Percentiles rank a stretch among this genome's conserved stretches.
Conservation (phyloP, 2,113 vertebrate species). For the Clarias batrachus region DNA sequence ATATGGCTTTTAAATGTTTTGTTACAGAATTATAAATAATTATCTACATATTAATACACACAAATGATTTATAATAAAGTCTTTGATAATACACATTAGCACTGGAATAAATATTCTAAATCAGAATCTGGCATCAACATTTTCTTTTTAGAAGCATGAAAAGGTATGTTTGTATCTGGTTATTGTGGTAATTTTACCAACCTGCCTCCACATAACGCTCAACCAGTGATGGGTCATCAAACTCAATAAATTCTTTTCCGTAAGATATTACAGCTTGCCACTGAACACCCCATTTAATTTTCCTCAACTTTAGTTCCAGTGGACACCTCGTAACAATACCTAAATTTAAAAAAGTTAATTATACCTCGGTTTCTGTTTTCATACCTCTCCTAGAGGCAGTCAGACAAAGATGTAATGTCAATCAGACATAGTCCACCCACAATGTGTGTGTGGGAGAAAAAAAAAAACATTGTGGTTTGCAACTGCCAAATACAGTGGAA, state of each 20-base stretch:
- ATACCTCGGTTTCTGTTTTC: neutral
- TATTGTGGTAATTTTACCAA: neutral
- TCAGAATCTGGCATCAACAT: neutral
- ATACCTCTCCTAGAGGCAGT: neutral
- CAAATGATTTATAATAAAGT: too few relatives aligned
- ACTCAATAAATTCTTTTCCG: slow-evolving; percentile 23
- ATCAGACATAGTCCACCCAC: neutral
- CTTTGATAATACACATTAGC: too few relatives aligned
- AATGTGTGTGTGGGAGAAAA: neutral
- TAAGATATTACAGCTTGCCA: slow-evolving; percentile 51
- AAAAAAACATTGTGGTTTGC: neutral
- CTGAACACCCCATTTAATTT: slow-evolving; percentile 29
- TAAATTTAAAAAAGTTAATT: slow-evolving; percentile 21
- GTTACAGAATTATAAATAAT: too few relatives aligned
- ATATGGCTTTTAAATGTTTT: neutral
- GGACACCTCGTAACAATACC: slow-evolving; percentile 27
- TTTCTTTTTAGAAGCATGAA: too few relatives aligned
- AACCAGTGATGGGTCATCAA: slow-evolving; percentile 38
- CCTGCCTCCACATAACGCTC: slow-evolving; percentile 22
- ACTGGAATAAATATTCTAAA: neutral
- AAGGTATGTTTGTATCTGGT: neutral
- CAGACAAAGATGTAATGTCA: neutral
- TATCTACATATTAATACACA: too few relatives aligned
- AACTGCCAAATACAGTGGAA: too few relatives aligned
- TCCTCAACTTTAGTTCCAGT: slow-evolving; percentile 54